A percentile compares a stretch with the other conserved stretches of the same genome.
Conservation (phyloP, 1,140 invertebrate species). For the Platyscapa corneri region DNA sequence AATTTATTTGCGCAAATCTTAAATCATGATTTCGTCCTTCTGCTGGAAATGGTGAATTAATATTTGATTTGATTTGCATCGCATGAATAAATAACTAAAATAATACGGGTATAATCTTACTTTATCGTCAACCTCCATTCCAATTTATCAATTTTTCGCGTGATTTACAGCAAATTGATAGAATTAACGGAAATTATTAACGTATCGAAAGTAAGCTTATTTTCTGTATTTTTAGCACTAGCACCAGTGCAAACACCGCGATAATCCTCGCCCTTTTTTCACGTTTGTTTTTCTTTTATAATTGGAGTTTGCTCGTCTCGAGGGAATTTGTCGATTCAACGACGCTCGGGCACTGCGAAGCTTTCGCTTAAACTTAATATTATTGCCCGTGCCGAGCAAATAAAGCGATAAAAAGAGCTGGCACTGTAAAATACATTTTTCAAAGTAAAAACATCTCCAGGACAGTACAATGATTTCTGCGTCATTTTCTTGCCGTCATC, state of each 20-base stretch:
- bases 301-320: too few species aligned
- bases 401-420: background rate
- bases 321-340: too few species aligned
- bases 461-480: background rate
- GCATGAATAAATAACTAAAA: background rate
- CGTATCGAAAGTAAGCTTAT: too few species aligned
- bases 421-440: background rate
- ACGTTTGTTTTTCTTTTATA: too few species aligned
- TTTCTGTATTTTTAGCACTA: too few species aligned
- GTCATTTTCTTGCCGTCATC: background rate
- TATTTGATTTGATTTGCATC: conserved; percentile 1
- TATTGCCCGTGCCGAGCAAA: background rate
- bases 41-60: background rate
- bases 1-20: background rate
- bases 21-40: background rate
- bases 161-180: background rate
- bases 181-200: too few species aligned
- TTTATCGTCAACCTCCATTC: background rate
- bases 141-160: background rate
- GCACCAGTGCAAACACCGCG: too few species aligned
- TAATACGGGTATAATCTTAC: background rate
- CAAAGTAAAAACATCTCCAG: background rate
- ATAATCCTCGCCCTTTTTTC: background rate
- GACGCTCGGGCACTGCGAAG: background rate
- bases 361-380: background rate